phyloP scores from a whole-genome alignment of 2,888 invertebrate genomes.

The Cephus nigrinus region DNA sequence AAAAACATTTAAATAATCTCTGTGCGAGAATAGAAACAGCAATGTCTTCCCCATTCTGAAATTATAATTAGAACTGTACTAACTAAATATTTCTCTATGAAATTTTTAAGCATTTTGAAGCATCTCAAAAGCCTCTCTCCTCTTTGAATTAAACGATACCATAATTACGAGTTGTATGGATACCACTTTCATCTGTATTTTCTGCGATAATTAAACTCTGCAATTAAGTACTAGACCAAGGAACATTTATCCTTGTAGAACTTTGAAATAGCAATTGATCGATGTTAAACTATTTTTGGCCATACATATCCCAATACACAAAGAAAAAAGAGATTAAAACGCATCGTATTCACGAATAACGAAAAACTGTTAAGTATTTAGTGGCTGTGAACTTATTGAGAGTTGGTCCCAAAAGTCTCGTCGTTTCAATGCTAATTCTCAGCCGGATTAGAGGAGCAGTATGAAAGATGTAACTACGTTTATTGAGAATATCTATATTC shows the following conservation, averaged over 20 bases:
- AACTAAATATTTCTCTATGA: neutral
- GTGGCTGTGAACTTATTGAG: neutral
- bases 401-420: neutral
- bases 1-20: conserved; percentile 16
- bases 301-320: neutral
- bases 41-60: conserved; percentile 40
- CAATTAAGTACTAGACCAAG: neutral
- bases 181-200: neutral
- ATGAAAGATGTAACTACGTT: neutral
- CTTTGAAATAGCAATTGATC: neutral
- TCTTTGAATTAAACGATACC: too few relatives aligned
- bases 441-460: neutral
- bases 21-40: conserved; percentile 27
- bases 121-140: neutral
- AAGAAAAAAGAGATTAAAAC: neutral
- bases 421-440: neutral
- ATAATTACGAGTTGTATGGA: neutral
- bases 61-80: neutral
- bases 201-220: neutral
- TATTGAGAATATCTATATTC: neutral
- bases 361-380: neutral
- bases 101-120: neutral
- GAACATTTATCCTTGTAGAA: neutral
- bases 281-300: neutral
- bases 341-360: neutral